phyloP scores from a whole-genome alignment of 2,797 vertebrate genomes.

The Remorina albescens region DNA sequence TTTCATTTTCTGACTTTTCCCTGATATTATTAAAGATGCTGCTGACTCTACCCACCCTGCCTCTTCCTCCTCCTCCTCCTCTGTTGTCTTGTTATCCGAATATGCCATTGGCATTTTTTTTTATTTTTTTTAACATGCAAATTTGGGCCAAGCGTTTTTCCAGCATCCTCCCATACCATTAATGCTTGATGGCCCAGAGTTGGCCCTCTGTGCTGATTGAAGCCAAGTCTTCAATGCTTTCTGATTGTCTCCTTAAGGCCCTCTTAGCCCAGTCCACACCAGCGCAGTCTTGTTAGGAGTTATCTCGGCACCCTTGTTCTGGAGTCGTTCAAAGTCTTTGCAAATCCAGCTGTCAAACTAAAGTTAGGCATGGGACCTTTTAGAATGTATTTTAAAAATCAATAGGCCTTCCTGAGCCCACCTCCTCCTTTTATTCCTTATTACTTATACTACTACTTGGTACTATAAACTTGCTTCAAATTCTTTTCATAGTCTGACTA shows the following conservation, averaged over 20 bases:
- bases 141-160: conserved; percentile 82
- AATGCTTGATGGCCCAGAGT: conserved; percentile 74
- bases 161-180: conserved; percentile 82
- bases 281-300: conserved; percentile 60
- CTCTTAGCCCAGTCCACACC: conserved; percentile 72
- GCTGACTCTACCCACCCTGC: conserved; percentile 78
- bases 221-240: conserved; percentile 60
- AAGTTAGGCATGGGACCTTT: conserved; percentile 77
- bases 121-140: too few relatives aligned
- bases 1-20: conserved; percentile 79
- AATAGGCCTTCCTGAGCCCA: conserved; percentile 63
- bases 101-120: conserved; percentile 78
- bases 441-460: conserved; percentile 57
- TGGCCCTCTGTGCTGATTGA: conserved; percentile 63
- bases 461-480: conserved; percentile 68
- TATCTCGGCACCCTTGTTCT: conserved; percentile 65
- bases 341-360: conserved; percentile 79
- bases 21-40: conserved; percentile 82
- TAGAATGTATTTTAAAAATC: conserved; percentile 81
- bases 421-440: conserved; percentile 30
- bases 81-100: conserved; percentile 84
- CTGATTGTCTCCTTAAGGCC: conserved; percentile 74
- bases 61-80: conserved; percentile 67
- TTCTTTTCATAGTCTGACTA: conserved; percentile 44
- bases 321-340: conserved; percentile 76